These are phyloP conservation scores for Hydrozoanthus tunicans DNA, from an alignment of 64 coral and sea anemone species.

Conservation along the genomic window DNA sequence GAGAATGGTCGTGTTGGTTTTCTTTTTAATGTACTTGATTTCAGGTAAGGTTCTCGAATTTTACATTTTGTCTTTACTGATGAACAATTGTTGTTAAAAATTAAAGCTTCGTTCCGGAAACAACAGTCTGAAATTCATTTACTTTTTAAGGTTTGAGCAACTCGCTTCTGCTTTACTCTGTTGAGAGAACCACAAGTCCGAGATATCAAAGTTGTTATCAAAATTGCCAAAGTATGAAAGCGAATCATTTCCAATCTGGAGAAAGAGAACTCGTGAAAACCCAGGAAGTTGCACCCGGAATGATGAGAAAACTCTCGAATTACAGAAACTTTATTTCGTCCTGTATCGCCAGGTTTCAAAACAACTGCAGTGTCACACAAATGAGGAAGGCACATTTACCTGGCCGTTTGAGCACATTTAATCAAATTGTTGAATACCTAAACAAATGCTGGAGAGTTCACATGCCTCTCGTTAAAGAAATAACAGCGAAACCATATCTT, in stretches of 20 bases:
- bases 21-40: background rate
- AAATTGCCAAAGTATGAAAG: background rate
- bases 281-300: background rate
- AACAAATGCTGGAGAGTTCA: no score
- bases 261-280: background rate
- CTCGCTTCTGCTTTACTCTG: background rate
- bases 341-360: no score
- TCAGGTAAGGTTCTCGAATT: slow-evolving; percentile 8
- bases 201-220: no score
- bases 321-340: background rate
- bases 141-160: background rate
- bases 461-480: background rate
- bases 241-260: background rate
- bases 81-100: slow-evolving; percentile 2
- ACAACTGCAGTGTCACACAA: background rate
- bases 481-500: background rate
- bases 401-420: background rate
- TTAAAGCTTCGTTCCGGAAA: slow-evolving; percentile 21
- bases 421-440: background rate
- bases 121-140: background rate
- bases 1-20: background rate
- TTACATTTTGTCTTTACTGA: background rate
- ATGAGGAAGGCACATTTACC: background rate
- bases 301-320: background rate
- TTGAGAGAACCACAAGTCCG: background rate